Evolutionary conservation across 2,888 invertebrate species (phyloP).

Genomic region (Argyresthia albistria): DNA sequence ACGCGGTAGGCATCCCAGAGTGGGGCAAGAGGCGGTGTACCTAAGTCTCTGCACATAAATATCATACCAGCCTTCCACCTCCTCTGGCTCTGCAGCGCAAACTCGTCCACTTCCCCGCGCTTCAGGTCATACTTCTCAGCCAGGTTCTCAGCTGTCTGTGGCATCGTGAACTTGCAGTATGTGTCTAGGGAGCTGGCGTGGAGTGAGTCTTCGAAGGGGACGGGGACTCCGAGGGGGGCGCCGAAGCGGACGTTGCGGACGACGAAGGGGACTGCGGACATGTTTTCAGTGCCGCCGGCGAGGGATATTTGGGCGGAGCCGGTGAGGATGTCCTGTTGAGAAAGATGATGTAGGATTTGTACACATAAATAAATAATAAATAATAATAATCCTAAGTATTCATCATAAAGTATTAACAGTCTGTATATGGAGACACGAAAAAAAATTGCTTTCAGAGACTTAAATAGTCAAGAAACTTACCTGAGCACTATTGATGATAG

Average conservation of each 20-base stretch:
- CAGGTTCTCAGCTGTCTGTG: slow-evolving; percentile 93
- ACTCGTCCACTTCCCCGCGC: slow-evolving; percentile 87
- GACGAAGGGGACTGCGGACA: slow-evolving; percentile 92
- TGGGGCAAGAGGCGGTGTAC: too few relatives aligned
- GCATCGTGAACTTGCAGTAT: slow-evolving; percentile 94
- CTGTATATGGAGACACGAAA: too few relatives aligned
- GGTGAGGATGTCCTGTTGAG: slow-evolving; percentile 83
- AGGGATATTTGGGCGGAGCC: slow-evolving; percentile 89
- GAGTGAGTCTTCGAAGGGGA: slow-evolving; percentile 87
- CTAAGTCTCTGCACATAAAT: too few relatives aligned
- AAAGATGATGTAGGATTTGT: not conserved
- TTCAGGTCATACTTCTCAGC: slow-evolving; percentile 86
- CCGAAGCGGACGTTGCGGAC: slow-evolving; percentile 91
- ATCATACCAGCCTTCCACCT: slow-evolving; percentile 85
- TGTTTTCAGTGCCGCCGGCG: slow-evolving; percentile 95
- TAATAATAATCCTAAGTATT: too few relatives aligned
- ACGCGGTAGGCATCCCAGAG: too few relatives aligned
- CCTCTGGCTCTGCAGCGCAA: slow-evolving; percentile 86
- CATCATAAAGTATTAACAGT: too few relatives aligned
- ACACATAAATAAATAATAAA: too few relatives aligned
- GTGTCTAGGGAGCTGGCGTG: slow-evolving; percentile 81
- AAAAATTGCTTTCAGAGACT: too few relatives aligned
- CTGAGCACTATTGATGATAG: slow-evolving; percentile 91
- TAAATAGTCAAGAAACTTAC: slow-evolving; percentile 39
- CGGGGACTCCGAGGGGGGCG: slow-evolving; percentile 81